Percentiles rank a stretch among this genome's conserved stretches.
Conservation (phyloP, 2,113 vertebrate species). For the Prionailurus bengalensis region DNA sequence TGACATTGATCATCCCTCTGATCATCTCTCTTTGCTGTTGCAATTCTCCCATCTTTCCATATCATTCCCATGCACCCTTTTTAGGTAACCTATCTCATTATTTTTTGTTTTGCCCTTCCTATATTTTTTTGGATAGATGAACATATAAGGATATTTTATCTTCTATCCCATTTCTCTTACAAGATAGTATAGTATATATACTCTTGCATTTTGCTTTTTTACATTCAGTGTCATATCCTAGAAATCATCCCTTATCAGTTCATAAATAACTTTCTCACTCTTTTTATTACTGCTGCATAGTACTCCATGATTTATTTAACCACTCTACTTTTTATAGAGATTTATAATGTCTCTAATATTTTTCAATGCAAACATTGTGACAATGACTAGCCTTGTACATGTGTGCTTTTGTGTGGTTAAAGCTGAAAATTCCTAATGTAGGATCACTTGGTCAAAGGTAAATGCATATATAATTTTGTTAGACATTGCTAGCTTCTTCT, state of each 20-base stretch:
- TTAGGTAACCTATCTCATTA: not conserved
- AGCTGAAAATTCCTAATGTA: not conserved
- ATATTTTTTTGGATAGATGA: not conserved
- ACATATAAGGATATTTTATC: constrained; percentile 11
- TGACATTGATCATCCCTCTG: not conserved
- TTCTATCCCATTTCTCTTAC: not conserved
- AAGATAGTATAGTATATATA: not conserved
- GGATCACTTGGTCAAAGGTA: not conserved
- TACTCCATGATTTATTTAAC: not conserved
- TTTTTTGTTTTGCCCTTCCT: not conserved
- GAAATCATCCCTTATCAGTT: constrained; percentile 20
- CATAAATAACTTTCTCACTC: not conserved
- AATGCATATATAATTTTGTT: not conserved
- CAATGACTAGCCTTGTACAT: not conserved
- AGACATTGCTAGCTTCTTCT: not conserved
- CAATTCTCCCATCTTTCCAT: not conserved
- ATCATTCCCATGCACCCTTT: not conserved
- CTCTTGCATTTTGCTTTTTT: not conserved
- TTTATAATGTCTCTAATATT: not conserved
- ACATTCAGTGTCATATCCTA: not conserved
- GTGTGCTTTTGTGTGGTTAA: not conserved
- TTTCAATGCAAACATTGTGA: not conserved
- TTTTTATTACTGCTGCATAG: not conserved
- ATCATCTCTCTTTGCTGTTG: not conserved
- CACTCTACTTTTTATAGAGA: not conserved